A percentile compares a stretch with the other conserved stretches of the same genome.
These are phyloP conservation scores for Chrosomus eos DNA, from an alignment of 2,797 vertebrate species.

Conservation along the genomic window DNA sequence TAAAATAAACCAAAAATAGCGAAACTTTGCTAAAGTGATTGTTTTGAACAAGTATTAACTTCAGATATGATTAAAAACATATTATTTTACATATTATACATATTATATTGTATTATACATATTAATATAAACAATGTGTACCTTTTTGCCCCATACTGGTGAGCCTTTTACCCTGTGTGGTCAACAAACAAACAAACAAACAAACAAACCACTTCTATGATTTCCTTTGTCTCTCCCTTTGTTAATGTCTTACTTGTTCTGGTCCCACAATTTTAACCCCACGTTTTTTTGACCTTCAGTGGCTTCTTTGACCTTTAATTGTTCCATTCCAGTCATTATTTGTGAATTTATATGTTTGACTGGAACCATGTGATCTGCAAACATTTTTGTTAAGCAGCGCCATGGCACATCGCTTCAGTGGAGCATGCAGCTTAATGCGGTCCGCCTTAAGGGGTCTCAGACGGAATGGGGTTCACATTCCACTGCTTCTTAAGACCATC, in stretches of 20 bases:
- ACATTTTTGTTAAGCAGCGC: not conserved
- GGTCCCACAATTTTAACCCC: not conserved
- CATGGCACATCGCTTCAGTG: constrained; percentile 27
- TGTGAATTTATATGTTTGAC: constrained; percentile 20
- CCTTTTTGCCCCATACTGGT: too few relatives aligned
- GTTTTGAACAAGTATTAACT: too few relatives aligned
- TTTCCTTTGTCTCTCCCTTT: not conserved
- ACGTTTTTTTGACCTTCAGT: not conserved
- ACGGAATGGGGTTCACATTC: constrained; percentile 16
- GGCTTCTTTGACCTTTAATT: constrained; percentile 15
- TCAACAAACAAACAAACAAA: too few relatives aligned
- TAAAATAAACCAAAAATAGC: too few relatives aligned
- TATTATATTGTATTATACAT: too few relatives aligned
- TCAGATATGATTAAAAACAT: too few relatives aligned
- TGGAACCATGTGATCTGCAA: constrained; percentile 6
- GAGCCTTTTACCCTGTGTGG: too few relatives aligned
- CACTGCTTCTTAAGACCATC: constrained; percentile 4
- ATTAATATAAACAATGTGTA: too few relatives aligned
- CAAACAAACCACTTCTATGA: too few relatives aligned
- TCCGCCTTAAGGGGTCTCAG: constrained; percentile 22
- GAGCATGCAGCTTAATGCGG: constrained; percentile 17
- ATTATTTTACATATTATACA: too few relatives aligned
- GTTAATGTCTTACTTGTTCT: not conserved
- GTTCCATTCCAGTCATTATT: constrained; percentile 31
- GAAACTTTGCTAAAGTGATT: too few relatives aligned